Evolutionary conservation across 2,888 invertebrate species (phyloP), one percentile per base, ranked within the genome.

Genomic region (Eilema depressum): DNA sequence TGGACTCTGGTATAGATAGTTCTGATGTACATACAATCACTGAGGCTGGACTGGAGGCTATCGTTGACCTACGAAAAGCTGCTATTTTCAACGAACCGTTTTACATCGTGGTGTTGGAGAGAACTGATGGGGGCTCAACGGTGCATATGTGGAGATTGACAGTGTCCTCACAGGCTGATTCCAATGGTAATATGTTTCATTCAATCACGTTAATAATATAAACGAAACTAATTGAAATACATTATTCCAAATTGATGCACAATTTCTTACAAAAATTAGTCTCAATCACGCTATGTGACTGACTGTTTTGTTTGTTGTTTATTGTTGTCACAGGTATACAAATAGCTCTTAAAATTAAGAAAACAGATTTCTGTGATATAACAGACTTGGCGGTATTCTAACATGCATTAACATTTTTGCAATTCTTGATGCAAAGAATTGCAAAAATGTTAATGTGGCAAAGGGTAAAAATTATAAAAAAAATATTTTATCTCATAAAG

Each of bases 111-210:
- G 97, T 99, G 60, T 92, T 99, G 37, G 99, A 99, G 91, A 97
- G 98, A 85, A 98, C 98, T 0, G 96, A 97, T 65, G 97, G 97
- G 20, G 97, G 98, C 1, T 98, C 98, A 57, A 97, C 98, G 0
- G 97, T 99, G 20, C 99, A 99, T 88, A 99, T 99, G 98, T 99
- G 99, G 99, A 96, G 98, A 82, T 96, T 99, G 56, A 97, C 98
- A 0, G 98, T 99, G 72, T 98, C 98, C 0, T 99, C 99, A 0
- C 97, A 98, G 81, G 90, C 89, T 20, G 94, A 95, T 82, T 87
- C 92, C 33, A 82, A 85, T 65, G 95, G 95, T 95, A 72, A 76
- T 53, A 8, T 47, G 7, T 47, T 37, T 37, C 0, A 0, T 61
- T 28, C 10, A 60, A 28, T 28, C 2, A 5, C 5, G 3, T 60